Percentiles rank a stretch among this genome's conserved stretches.
Conservation (phyloP, 2,113 vertebrate genomes). For the Tauraco erythrolophus region DNA sequence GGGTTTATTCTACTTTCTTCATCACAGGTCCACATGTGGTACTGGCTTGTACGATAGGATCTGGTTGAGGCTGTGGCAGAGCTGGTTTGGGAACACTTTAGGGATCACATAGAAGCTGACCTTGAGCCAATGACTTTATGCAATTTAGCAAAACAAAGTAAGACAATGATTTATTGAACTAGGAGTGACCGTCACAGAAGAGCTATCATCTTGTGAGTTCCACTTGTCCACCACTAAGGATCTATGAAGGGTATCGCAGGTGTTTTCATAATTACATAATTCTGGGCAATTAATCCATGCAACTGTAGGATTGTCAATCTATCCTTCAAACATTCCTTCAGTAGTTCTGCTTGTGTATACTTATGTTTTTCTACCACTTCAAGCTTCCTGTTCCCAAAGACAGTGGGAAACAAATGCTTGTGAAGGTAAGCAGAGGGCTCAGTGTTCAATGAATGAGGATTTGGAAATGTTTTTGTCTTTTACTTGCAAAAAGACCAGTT, state of each 20-base stretch:
- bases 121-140: not conserved
- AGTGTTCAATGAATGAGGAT: not conserved
- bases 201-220: not conserved
- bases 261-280: not conserved
- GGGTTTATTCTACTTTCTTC: not conserved
- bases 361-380: not conserved
- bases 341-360: not conserved
- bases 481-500: not conserved
- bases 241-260: not conserved
- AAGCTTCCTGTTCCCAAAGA: not conserved
- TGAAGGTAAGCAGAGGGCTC: not conserved
- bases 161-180: not conserved
- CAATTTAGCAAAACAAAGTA: not conserved
- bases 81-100: not conserved
- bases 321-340: not conserved
- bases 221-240: not conserved
- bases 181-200: not conserved
- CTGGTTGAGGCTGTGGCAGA: not conserved
- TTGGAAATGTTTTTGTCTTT: not conserved
- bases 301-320: accelerated
- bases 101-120: not conserved
- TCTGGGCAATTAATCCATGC: not conserved
- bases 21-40: not conserved
- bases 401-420: not conserved
- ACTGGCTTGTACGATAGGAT: not conserved